Base-by-base conservation (phyloP, 1,140 invertebrate species). In the Contarinia nasturtii region DNA sequence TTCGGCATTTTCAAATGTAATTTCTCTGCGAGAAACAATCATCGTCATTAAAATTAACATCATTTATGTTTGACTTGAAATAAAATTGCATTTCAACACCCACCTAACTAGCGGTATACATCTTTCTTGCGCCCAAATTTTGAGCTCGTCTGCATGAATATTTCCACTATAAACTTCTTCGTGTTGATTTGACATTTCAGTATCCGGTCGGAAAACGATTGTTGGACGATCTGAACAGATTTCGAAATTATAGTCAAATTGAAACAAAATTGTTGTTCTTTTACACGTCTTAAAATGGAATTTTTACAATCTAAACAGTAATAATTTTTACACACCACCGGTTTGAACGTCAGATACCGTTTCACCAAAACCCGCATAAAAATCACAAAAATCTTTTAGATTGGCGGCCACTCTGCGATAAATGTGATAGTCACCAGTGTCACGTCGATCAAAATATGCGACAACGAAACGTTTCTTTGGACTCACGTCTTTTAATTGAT, bases 1-100 rank as follows among this genome's bases (percentile, higher is more conserved):
- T 68, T 98, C 94, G 17, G 94, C 95, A 75, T 98, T 98, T 70
- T 97, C 92, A 67, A 98, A 98, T 4, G 93, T 97, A 42, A 98
- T 97, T 67, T 96, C 92, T 48, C 85, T 44, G 43, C 7, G 27
- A 44, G 10, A n/a, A 11, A 40, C 15, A 40, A 7, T 40, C 15
- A 8, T 11, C 15, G 7, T 8, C 5, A 40, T 11, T 40, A 40
- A 40, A 40, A 34, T 8, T 8, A 34, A 34, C 7, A 34, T 14
- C 7, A 34, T 8, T 34, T 34, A 8, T 8, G 7, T 34, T 8
- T 8, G n/a, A n/a, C n/a, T n/a, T n/a, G n/a, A n/a, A n/a, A n/a
- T n/a, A n/a, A n/a, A n/a, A n/a, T n/a, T n/a, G n/a, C n/a, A n/a
- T n/a, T 27, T 27, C 10, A 27, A 27, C 10, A 10, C 18, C 7